Conservation (phyloP, 2,113 vertebrate genomes). For the Zapornia atra region DNA sequence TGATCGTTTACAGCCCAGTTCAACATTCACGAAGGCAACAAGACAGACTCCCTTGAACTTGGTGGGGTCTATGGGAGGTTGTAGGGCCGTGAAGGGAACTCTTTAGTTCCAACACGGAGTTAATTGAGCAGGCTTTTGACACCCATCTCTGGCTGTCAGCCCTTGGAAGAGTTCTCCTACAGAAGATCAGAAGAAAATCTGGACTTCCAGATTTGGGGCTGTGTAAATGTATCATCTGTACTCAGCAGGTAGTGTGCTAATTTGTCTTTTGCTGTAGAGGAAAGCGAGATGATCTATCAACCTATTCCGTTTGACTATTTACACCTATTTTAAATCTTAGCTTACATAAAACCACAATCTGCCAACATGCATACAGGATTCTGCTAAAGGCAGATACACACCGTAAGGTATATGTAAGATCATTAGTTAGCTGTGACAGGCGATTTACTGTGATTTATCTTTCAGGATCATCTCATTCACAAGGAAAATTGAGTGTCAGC, state of each 20-base stretch:
- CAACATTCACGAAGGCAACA: neutral
- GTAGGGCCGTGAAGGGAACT: neutral
- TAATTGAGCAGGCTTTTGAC: neutral
- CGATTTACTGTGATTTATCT: conserved; percentile 70
- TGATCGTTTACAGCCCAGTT: neutral
- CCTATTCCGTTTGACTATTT: neutral
- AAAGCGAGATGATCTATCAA: neutral
- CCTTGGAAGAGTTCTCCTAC: neutral
- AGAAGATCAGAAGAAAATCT: neutral
- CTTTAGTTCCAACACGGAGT: neutral
- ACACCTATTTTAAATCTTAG: conserved; percentile 37
- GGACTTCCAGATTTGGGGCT: neutral
- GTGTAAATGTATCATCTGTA: neutral
- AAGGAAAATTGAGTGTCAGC: conserved; percentile 70
- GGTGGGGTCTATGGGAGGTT: neutral
- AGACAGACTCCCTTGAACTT: neutral
- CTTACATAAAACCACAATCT: conserved; percentile 48
- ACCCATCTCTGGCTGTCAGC: neutral
- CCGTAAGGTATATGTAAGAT: neutral
- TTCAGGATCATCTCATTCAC: conserved; percentile 65
- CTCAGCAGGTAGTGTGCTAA: neutral
- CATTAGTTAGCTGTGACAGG: conserved; percentile 53
- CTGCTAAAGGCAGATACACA: conserved; percentile 26
- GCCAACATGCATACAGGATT: neutral
- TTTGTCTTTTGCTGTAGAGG: neutral